Evolutionary conservation across 2,888 invertebrate genomes (phyloP), one percentile per base, ranked within the genome.

Genomic region (Clunio marinus): DNA sequence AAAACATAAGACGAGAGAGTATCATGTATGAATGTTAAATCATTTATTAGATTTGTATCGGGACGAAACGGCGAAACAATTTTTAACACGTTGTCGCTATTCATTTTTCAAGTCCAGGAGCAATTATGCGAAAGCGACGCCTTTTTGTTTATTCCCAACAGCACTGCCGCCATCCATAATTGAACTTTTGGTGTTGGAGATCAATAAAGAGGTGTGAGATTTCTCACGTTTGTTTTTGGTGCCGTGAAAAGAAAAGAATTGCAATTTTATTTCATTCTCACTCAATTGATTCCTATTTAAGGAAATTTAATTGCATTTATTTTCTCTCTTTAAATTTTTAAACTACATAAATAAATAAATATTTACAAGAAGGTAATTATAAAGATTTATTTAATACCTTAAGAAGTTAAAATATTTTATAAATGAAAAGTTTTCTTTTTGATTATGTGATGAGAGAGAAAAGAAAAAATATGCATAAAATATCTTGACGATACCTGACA

Each of bases 21-120:
- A 32, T 51, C 51, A 13, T 51, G 51, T 51, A 22, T 57, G 57
- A 57, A 57, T 25, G 27, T 27, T 25, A 15, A 60, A 59, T 60
- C 20, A 32, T 60, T 60, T 22, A 32, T 4, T n/a, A 45, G 51
- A 51, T 41, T n/a, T 17, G 17, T 51, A 5, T 51, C 22, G 22
- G 20, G 17, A 15, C 35, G 17, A 27, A 32, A 60, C 60, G 27
- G 4, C 60, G 60, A 60, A 60, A 32, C 32, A 32, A 60, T 60
- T 60, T 32, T 60, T 60, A 60, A 60, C 60, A 60, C 60, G 60
- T 62, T 24, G 24, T 28, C 45, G 25, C 57, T 57, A 25, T 41
- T 24, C 51, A 51, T 63, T 41, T 46, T 17, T 46, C 45, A 63
- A 63, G 63, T 37, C 35, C 35, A 13, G 15, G 10, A 60, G 35